Evolutionary conservation across 2,888 invertebrate species (phyloP), one percentile per base, ranked within the genome.

Genomic region (Drosophila picticornis): DNA sequence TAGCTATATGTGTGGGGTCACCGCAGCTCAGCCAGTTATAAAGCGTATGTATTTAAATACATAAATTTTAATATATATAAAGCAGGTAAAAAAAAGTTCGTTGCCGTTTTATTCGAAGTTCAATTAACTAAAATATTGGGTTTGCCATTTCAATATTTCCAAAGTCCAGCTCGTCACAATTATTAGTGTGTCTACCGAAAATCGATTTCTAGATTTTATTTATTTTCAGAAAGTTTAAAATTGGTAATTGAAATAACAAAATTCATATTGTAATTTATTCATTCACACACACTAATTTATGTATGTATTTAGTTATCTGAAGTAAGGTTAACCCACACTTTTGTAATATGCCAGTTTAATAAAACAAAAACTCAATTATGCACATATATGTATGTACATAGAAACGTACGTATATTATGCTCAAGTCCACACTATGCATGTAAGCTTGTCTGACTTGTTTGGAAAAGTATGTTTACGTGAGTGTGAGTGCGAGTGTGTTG

Each of bases 331-430:
- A 46, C 25, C 16, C 46, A 46, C 46, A 25, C 46, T 16, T 16
- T 46, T 46, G 46, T 16, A 46, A 46, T 22, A 46, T 13, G 27
- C 7, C 55, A 55, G 55, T 27, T 55, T 46, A 46, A 25, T 25
- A 46, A 46, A 25, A 53, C 52, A 59, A 31, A 32, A 27, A 46
- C 16, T 59, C n/a, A 36, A 27, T 52, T 31, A 50, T 38, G 29
- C 5, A 22, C 3, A 29, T 25, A n/a, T 43, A 46, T 43, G 6
- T 13, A 22, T 13, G 13, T 13, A 22, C 1, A 22, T 16, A 13
- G 4, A 46, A 16, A 25, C 22, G 7, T 13, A 13, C 22, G 4
- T 4, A 32, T 34, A 40, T 51, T 40, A 27, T 36, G 22, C 19
- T 13, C 10, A 52, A 36, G 51, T 51, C 29, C 22, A n/a, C 29